Percentiles rank a stretch among this genome's conserved stretches.
Evolutionary conservation across 2,888 invertebrate genomes (phyloP).

Genomic region (Gibbula magus): DNA sequence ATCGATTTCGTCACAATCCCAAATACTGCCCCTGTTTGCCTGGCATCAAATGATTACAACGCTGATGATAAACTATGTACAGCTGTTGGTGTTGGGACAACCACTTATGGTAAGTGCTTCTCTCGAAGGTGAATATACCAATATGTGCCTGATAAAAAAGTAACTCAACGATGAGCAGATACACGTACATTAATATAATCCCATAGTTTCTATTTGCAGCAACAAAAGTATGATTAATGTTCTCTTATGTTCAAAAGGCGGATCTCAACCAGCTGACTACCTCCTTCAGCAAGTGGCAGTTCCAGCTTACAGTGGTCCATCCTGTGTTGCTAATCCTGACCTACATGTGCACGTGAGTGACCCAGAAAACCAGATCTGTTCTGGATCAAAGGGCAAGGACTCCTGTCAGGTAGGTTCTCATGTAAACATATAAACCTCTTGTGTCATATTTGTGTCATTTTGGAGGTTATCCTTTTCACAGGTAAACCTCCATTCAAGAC

Average conservation of each 20-base stretch:
- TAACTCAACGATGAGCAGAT: no score
- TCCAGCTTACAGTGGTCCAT: not conserved
- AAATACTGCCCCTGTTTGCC: not conserved
- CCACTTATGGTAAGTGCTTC: not conserved
- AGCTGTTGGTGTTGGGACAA: not conserved
- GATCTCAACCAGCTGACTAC: not conserved
- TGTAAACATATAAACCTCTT: no score
- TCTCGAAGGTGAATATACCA: no score
- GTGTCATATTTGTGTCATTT: no score
- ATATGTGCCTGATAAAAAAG: no score
- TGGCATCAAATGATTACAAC: not conserved
- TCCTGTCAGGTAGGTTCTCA: constrained; percentile 4
- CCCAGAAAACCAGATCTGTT: not conserved
- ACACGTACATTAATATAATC: no score
- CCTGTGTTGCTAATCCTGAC: not conserved
- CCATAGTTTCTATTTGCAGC: no score
- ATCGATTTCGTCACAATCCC: not conserved
- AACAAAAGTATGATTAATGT: no score
- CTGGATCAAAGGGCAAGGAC: not conserved
- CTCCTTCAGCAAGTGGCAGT: not conserved
- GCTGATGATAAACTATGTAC: not conserved
- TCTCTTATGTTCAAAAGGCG: not conserved
- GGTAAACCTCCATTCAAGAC: no score
- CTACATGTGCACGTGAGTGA: not conserved
- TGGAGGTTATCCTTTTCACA: no score